phyloP scores from a whole-genome alignment of 2,113 vertebrate genomes.

The Labeo catla region DNA sequence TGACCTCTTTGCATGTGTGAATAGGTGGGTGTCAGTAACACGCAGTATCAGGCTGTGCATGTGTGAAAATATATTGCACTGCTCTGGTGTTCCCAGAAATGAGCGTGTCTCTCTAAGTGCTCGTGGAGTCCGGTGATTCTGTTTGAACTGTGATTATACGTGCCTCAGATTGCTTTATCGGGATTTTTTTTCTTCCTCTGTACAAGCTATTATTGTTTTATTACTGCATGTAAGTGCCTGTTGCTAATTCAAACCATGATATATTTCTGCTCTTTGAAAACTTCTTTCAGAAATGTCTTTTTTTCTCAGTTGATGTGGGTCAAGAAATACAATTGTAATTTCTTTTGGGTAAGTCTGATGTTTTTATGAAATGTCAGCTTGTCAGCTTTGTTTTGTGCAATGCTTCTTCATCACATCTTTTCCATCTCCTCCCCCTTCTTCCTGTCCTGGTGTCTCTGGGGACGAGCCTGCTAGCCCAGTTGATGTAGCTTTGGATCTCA shows the following conservation, averaged over 20 bases:
- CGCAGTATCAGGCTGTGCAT: slow-evolving; percentile 31
- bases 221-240: not conserved
- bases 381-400: slow-evolving; percentile 8
- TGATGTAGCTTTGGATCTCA: slow-evolving; percentile 36
- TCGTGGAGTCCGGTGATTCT: too few relatives aligned
- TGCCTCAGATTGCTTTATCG: not conserved
- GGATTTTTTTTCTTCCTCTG: not conserved
- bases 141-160: not conserved
- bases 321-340: not conserved
- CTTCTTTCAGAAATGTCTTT: not conserved
- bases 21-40: slow-evolving; percentile 38
- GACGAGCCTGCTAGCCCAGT: slow-evolving; percentile 13
- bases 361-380: slow-evolving; percentile 1
- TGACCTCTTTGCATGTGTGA: slow-evolving; percentile 36
- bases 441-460: slow-evolving; percentile 24
- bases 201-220: not conserved
- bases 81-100: not conserved
- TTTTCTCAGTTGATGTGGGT: not conserved
- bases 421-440: slow-evolving; percentile 27
- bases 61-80: slow-evolving; percentile 7
- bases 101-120: not conserved
- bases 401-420: not conserved
- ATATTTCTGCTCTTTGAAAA: not conserved
- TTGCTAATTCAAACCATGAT: slow-evolving; percentile 16
- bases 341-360: not conserved